Conservation (phyloP, 2,888 invertebrate species). For the Meghimatium bilineatum region DNA sequence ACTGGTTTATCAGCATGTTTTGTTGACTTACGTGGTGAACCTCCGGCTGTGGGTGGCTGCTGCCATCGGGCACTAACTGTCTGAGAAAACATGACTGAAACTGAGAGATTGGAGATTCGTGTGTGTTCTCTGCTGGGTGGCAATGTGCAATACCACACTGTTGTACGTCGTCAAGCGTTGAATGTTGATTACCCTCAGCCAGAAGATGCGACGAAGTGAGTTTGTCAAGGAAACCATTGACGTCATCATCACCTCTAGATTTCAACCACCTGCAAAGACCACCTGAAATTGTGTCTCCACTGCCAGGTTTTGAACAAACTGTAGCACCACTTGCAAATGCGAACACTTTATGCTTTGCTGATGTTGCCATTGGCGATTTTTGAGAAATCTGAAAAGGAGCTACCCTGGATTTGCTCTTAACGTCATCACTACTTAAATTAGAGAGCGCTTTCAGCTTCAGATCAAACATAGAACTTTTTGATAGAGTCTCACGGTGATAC, state of each 20-base stretch:
- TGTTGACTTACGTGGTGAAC: no score
- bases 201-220: not conserved
- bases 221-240: no score
- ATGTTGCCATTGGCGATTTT: not conserved
- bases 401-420: not conserved
- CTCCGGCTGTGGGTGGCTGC: not conserved
- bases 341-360: not conserved
- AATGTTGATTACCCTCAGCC: not conserved
- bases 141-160: not conserved
- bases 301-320: not conserved
- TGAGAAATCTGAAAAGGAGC: not conserved
- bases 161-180: no score
- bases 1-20: not conserved
- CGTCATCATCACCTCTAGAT: not conserved
- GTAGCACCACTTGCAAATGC: conserved; percentile 23
- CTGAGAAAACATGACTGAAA: conserved; percentile 16
- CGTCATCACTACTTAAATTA: not conserved
- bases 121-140: not conserved
- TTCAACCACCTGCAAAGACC: not conserved
- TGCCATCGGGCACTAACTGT: not conserved
- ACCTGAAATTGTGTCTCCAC: not conserved
- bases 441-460: not conserved
- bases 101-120: not conserved
- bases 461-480: not conserved
- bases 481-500: not conserved